Evolutionary conservation across 1,140 invertebrate genomes (phyloP).

Genomic region (Chironomus striatipennis): DNA sequence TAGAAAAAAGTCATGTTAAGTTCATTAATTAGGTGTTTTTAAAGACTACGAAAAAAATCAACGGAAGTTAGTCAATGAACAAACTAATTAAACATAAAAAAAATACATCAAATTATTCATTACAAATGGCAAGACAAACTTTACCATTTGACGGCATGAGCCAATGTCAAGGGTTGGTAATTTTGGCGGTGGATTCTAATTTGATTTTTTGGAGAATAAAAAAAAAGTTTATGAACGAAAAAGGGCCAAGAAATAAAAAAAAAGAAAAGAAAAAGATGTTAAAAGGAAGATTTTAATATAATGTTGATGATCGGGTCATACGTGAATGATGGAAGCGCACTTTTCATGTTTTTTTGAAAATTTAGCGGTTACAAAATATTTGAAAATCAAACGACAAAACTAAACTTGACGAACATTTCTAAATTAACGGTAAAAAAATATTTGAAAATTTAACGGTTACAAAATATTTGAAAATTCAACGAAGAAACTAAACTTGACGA

Average conservation of each 20-base stretch:
- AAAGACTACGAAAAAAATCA: neutral
- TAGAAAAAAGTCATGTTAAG: neutral
- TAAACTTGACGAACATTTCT: too few species aligned
- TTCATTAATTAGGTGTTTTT: neutral
- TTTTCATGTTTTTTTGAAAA: constrained; percentile 26
- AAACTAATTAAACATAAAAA: neutral
- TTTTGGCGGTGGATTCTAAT: constrained; percentile 19
- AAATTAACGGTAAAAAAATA: too few species aligned
- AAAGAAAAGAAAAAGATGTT: constrained; percentile 26
- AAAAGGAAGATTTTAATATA: too few species aligned
- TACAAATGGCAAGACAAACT: neutral
- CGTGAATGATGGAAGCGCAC: constrained; percentile 18
- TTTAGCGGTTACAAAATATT: too few species aligned
- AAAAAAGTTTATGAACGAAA: constrained; percentile 29
- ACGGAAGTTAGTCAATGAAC: neutral
- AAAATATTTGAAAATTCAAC: too few species aligned
- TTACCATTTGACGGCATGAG: constrained; percentile 25
- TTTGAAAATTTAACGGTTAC: too few species aligned
- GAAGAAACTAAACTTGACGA: too few species aligned
- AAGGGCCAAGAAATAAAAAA: constrained; percentile 29
- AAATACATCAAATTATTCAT: neutral
- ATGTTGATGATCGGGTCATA: too few species aligned
- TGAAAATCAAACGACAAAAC: too few species aligned
- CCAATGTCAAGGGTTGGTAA: neutral
- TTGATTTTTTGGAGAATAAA: neutral